These are phyloP conservation scores for Metopia argyrocephala DNA, from an alignment of 2,888 invertebrate species.

Conservation along the genomic window DNA sequence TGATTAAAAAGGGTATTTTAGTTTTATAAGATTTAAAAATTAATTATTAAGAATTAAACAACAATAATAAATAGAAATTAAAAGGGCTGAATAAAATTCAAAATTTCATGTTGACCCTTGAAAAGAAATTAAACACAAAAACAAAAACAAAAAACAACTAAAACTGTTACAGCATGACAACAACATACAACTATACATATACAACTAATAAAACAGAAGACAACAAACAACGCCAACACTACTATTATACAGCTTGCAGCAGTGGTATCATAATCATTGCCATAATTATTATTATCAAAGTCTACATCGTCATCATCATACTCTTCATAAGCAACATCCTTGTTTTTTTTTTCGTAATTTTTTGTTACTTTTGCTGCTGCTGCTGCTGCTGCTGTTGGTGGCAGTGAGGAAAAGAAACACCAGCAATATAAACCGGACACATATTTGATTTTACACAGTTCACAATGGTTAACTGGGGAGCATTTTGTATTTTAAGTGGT, in stretches of 20 bases:
- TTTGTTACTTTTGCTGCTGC: not conserved
- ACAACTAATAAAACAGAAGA: conserved; percentile 32
- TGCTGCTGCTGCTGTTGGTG: conserved; percentile 26
- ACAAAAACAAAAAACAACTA: not conserved
- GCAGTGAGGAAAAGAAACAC: conserved; percentile 37
- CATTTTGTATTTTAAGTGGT: conserved; percentile 73
- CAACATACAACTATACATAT: conserved; percentile 21
- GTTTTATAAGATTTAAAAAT: not conserved
- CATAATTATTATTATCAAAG: conserved; percentile 37
- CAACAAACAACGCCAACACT: conserved; percentile 24
- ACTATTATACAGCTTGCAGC: conserved; percentile 25
- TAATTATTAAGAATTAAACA: conserved; percentile 26
- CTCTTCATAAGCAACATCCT: conserved; percentile 3
- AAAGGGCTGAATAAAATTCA: not conserved
- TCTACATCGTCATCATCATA: conserved; percentile 24
- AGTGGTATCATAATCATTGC: conserved; percentile 26
- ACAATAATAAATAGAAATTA: not conserved
- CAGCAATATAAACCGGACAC: conserved; percentile 63
- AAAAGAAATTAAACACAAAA: too few species aligned
- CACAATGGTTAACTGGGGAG: conserved; percentile 75
- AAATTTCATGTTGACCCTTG: too few species aligned
- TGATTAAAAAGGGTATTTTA: not conserved
- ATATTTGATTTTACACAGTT: conserved; percentile 74
- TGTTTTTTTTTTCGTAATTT: conserved; percentile 15
- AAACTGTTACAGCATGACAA: conserved; percentile 6